These are phyloP conservation scores for Vanessa tameamea DNA, from an alignment of 1,140 invertebrate genomes.

Conservation along the genomic window DNA sequence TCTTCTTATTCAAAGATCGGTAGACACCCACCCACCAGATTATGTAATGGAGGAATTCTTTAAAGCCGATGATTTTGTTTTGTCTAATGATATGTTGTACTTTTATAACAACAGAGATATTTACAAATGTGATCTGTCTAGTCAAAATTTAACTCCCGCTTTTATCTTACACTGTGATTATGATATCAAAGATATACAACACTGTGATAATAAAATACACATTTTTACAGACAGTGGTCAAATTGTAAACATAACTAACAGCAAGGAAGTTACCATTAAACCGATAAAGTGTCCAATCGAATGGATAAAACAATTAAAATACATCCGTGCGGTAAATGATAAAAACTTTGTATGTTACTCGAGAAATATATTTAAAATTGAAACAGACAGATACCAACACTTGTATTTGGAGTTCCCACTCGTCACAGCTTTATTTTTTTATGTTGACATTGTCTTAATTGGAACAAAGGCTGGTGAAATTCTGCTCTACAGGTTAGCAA, in stretches of 20 bases:
- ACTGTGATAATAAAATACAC: constrained; percentile 46
- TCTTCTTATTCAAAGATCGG: constrained; percentile 58
- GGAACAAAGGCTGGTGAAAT: constrained; percentile 57
- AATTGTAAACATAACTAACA: constrained; percentile 55
- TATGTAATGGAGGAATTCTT: constrained; percentile 53
- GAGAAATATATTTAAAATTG: constrained; percentile 62
- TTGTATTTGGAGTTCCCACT: constrained; percentile 65
- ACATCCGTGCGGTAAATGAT: constrained; percentile 58
- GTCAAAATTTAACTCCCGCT: constrained; percentile 44
- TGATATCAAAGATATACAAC: constrained; percentile 63
- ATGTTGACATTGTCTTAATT: constrained; percentile 60
- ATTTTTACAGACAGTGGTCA: constrained; percentile 65
- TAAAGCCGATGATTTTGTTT: constrained; percentile 61
- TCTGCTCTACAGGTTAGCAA: constrained; percentile 57
- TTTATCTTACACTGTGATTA: constrained; percentile 58
- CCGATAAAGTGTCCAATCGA: constrained; percentile 56
- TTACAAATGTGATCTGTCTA: constrained; percentile 57
- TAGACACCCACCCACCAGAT: constrained; percentile 40
- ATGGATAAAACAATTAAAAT: constrained; percentile 67
- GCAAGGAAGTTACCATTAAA: constrained; percentile 43
- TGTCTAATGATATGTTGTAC: constrained; percentile 49
- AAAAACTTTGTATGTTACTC: constrained; percentile 71
- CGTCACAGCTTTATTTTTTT: constrained; percentile 67
- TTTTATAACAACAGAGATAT: constrained; percentile 62
- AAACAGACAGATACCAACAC: constrained; percentile 61